Base-by-base conservation (phyloP, 2,888 invertebrate species). In the Linnaemya tessellans region DNA sequence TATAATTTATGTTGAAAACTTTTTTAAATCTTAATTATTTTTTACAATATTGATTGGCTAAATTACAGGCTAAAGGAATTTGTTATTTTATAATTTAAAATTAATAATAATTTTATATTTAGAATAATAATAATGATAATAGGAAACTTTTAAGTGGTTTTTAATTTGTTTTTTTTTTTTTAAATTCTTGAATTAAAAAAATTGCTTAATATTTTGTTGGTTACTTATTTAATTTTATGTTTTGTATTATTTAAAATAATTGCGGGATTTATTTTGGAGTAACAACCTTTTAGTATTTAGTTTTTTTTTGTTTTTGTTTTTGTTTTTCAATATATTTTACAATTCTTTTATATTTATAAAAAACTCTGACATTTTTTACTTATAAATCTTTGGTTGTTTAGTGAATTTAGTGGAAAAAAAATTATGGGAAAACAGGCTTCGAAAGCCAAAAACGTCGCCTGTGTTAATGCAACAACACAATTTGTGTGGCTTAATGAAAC, bases 11-110 rank as follows among this genome's bases (percentile, higher is more conserved):
- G 60, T 54, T 60, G 67, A 20, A 67, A 65, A 64, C 58, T 49
- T 54, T 43, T 51, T 56, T 80, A 11, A 46, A 4, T 43, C 49
- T 25, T 56, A 56, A 56, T n/a, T 30, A 13, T 49, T 71, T n/a
- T 70, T 83, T 86, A 64, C 73, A 87, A 71, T 87, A 80, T 83
- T 85, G 82, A 87, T 87, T 87, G 84, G 87, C 87, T 87, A 87
- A 80, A 87, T 75, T 87, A 87, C 84, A 84, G 68, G 87, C 87
- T 87, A 87, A 80, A 82, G 60, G 74, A 79, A 79, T 43, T 51
- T 51, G 15, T 65, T 22, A 11, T 35, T 43, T 5, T 46, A 8
- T 20, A 15, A 18, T 10, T 65, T 78, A 43, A 56, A 49, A 65
- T 64, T 71, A 62, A 18, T 22, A 46, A 13, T 64, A 30, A 10